Conservation (phyloP, 2,888 invertebrate species). For the Agrotis exclamationis region DNA sequence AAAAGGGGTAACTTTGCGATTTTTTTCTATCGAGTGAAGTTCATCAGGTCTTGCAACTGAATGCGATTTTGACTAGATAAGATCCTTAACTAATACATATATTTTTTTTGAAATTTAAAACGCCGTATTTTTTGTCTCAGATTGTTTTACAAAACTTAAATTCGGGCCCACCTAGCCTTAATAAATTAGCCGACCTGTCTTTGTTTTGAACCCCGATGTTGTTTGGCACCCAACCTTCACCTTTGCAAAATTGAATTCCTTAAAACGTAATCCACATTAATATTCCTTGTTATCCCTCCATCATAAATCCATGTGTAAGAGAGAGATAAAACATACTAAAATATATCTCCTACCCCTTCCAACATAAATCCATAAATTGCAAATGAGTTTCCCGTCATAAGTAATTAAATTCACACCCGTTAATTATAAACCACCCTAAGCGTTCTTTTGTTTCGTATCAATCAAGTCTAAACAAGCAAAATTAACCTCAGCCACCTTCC, state of each 20-base stretch:
- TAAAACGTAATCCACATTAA: conserved; percentile 33
- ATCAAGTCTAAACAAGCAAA: conserved; percentile 62
- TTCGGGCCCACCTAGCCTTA: no score
- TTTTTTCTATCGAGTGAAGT: no score
- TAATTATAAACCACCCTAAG: conserved; percentile 29
- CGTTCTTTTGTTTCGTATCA: conserved; percentile 57
- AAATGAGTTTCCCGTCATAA: conserved; percentile 37
- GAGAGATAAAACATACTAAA: conserved; percentile 15
- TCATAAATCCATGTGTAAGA: conserved; percentile 20
- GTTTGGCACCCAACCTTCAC: neutral
- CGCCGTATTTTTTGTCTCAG: no score
- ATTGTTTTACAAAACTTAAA: no score
- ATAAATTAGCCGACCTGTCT: no score
- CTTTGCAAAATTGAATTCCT: conserved; percentile 6
- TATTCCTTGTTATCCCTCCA: conserved; percentile 9
- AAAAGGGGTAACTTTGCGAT: no score
- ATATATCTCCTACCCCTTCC: conserved; percentile 15
- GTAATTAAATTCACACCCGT: conserved; percentile 52
- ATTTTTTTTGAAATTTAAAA: no score
- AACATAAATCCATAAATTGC: conserved; percentile 44
- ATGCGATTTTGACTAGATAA: no score
- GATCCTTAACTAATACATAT: no score
- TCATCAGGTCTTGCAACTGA: no score
- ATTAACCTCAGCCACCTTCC: conserved; percentile 65
- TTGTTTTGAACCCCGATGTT: neutral